Percentiles rank a stretch among this genome's conserved stretches.
Evolutionary conservation across 2,888 invertebrate genomes (phyloP).

Genomic region (Masnerella sp.): DNA sequence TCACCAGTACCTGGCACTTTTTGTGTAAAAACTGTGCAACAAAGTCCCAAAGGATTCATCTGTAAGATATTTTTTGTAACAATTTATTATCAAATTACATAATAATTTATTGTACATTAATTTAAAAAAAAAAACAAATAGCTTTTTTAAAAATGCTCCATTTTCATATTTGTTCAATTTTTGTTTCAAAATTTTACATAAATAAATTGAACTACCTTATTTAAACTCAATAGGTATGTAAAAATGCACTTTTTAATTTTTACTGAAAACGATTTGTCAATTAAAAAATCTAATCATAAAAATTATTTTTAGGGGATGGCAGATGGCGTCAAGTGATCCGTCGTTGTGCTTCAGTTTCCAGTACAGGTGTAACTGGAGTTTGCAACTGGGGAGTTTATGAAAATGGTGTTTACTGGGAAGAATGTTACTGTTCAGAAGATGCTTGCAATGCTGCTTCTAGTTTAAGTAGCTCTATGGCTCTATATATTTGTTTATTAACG

Average conservation of each 20-base stretch:
- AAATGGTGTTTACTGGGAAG: conserved; percentile 97
- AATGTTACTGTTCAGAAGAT: conserved; percentile 96
- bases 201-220: too few relatives aligned
- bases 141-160: neutral
- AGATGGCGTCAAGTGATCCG: conserved; percentile 95
- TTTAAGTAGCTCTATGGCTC: conserved; percentile 30
- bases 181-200: neutral
- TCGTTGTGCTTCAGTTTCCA: conserved; percentile 92
- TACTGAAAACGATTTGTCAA: too few relatives aligned
- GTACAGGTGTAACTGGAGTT: conserved; percentile 94
- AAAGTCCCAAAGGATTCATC: conserved; percentile 91
- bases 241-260: too few relatives aligned
- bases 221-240: too few relatives aligned
- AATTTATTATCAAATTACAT: neutral
- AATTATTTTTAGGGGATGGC: conserved; percentile 93
- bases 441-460: conserved; percentile 85
- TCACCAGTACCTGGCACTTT: conserved; percentile 96
- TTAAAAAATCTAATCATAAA: too few relatives aligned
- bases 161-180: neutral
- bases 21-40: conserved; percentile 96
- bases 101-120: conserved; percentile 10
- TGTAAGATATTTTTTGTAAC: conserved; percentile 37
- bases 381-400: conserved; percentile 98
- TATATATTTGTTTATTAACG: conserved; percentile 18
- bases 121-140: neutral